Base-by-base conservation (phyloP, 2,113 vertebrate genomes). In the Oncorhynchus clarkii region DNA sequence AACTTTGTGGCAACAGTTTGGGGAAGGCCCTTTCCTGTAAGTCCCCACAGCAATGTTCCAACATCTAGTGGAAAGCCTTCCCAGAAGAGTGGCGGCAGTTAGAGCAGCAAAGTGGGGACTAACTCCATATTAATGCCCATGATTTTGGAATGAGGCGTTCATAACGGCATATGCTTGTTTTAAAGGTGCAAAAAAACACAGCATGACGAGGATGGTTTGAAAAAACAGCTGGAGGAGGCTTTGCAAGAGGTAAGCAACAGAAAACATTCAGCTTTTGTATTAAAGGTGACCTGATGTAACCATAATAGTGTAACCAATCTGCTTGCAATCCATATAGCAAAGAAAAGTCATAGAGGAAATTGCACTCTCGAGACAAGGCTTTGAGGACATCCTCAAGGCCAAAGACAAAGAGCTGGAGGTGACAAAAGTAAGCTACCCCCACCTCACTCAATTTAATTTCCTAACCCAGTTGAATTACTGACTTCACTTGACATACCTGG, bases 321-420 rank as follows among this genome's bases (percentile, higher is more conserved):
- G 8, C 8, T 84, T 80, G 65, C 60, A 20, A 73, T 64, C 13
- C 20, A 34, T 14, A 39, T 18, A 94, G 93, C 26, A 26, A 26
- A 87, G 87, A 67, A 92, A 91, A 82, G 92, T 98, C 9, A 96
- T 96, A 80, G 95, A 94, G 24, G 96, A 99, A 83, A 90, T 97
- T 31, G 93, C 88, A 20, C 93, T 93, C 39, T 96, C 91, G 82
- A 95, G 90, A 68, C 93, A 94, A 87, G 93, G 94, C 85, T 96
- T 97, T 78, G 95, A 97, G 79, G 94, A 96, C 76, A 95, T 96
- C 70, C 94, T 99, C 80, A 92, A 89, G 84, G 97, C 96, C 77
- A 99, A 98, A 91, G 95, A 99, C 87, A 96, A 93, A 86, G 97
- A 99, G 78, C 82, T 99, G 75, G 94, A 97, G 85, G 91, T 94